Base-by-base conservation (phyloP, 2,113 vertebrate species). In the Rhabdornis inornatus region DNA sequence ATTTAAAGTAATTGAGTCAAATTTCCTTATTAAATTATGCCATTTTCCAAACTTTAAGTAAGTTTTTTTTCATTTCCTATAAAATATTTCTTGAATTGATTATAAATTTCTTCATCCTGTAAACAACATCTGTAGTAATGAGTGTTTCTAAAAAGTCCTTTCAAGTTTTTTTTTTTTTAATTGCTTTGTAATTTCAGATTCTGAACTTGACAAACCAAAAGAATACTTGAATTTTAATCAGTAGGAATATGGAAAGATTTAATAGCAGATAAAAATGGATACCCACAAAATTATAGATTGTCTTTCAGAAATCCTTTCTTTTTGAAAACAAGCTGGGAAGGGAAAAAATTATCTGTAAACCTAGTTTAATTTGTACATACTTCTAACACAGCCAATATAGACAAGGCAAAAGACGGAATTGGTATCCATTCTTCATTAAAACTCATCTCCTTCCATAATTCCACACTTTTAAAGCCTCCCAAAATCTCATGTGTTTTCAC, bases 1-100 rank as follows among this genome's bases (percentile, higher is more conserved):
- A 85, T 92, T 91, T 87, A 91, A 95, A 92, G 39, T 83, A 94
- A 95, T 96, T 94, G 40, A 92, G 52, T 94, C 63, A 93, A 96
- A 96, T 94, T 77, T 96, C 44, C 42, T 84, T 64, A 92, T 68
- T 90, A 85, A 92, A 92, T 92, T 30, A 80, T 61, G 21, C 9
- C 23, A 83, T 94, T 93, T 96, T 90, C 94, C 61, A 94, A 93
- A 96, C 47, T 76, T 90, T 52, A 95, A 82, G 33, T 65, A 75
- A 53, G 4, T 17, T 21, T n/a, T 13, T 79, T 81, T 80, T 33
- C 1, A 65, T 86, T 94, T 80, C 33, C 13, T n/a, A 59, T 20
- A 68, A 90, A 90, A 21, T 82, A 90, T 84, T 94, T 87, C 27
- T 82, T 59, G 17, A 94, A 89, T 53, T 74, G 16, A 70, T 78